Conservation (phyloP, 1,140 invertebrate species). For the Diuraphis noxia region DNA sequence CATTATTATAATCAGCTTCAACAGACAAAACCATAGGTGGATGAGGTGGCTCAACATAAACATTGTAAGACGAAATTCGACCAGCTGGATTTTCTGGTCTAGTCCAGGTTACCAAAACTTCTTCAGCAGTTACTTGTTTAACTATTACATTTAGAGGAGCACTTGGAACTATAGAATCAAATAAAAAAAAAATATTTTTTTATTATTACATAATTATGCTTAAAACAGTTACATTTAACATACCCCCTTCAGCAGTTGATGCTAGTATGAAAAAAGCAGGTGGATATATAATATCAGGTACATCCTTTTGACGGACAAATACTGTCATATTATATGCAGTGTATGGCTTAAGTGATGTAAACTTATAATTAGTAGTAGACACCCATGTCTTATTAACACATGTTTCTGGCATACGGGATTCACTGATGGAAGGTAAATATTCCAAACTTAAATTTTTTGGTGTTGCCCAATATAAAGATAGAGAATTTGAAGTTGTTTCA, state of each 20-base stretch:
- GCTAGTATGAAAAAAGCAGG: constrained; percentile 67
- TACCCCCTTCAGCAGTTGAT: constrained; percentile 69
- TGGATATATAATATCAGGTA: constrained; percentile 62
- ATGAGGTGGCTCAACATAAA: constrained; percentile 67
- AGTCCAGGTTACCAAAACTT: constrained; percentile 71
- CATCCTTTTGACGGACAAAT: constrained; percentile 65
- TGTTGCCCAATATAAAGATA: constrained; percentile 65
- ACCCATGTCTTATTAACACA: constrained; percentile 69
- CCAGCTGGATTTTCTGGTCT: constrained; percentile 69
- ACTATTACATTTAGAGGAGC: constrained; percentile 69
- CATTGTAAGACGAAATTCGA: constrained; percentile 67
- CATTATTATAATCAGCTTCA: constrained; percentile 60
- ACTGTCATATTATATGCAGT: constrained; percentile 79
- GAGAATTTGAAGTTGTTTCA: constrained; percentile 62
- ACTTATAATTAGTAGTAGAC: constrained; percentile 63
- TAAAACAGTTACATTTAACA: constrained; percentile 54
- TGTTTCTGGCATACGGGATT: constrained; percentile 58
- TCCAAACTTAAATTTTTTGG: constrained; percentile 62
- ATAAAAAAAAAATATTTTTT: not conserved
- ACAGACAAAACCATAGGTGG: constrained; percentile 61
- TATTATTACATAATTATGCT: constrained; percentile 22
- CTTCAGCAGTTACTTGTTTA: constrained; percentile 67
- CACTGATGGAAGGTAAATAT: constrained; percentile 67
- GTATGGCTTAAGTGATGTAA: constrained; percentile 69
- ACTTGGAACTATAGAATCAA: constrained; percentile 64